Conservation (phyloP, 2,113 vertebrate species). For the Macrotis lagotis region DNA sequence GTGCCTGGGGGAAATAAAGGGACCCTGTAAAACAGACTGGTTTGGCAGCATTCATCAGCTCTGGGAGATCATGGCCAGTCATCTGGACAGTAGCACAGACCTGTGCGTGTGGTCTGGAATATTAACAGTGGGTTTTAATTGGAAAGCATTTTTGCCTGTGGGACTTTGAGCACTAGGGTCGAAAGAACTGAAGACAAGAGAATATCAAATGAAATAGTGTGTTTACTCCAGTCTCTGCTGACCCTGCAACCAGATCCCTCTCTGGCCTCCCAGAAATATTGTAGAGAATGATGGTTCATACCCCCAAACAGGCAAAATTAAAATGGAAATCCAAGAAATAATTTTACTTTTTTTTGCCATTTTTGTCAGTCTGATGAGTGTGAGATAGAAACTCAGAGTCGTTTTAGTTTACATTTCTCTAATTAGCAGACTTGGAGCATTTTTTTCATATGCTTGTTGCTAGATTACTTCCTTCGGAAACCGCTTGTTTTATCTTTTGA, state of each 20-base stretch:
- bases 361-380: not conserved
- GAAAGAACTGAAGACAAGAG: conserved; percentile 67
- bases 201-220: conserved; percentile 56
- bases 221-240: conserved; percentile 29
- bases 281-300: not conserved
- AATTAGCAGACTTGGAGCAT: not conserved
- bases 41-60: conserved; percentile 37
- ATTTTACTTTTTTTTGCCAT: not conserved
- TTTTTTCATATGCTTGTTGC: not conserved
- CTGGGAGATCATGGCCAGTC: conserved; percentile 12
- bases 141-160: conserved; percentile 60
- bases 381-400: not conserved
- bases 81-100: conserved; percentile 45
- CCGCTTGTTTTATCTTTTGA: not conserved
- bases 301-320: not conserved
- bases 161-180: conserved; percentile 50
- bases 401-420: not conserved
- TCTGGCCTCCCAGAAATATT: conserved; percentile 34
- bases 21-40: conserved; percentile 47
- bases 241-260: conserved; percentile 33
- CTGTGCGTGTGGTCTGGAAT: conserved; percentile 59
- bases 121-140: conserved; percentile 68
- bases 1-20: conserved; percentile 52
- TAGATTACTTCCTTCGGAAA: not conserved
- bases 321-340: not conserved